Conservation (phyloP, 1,140 invertebrate genomes). For the Drosophila mauritiana region DNA sequence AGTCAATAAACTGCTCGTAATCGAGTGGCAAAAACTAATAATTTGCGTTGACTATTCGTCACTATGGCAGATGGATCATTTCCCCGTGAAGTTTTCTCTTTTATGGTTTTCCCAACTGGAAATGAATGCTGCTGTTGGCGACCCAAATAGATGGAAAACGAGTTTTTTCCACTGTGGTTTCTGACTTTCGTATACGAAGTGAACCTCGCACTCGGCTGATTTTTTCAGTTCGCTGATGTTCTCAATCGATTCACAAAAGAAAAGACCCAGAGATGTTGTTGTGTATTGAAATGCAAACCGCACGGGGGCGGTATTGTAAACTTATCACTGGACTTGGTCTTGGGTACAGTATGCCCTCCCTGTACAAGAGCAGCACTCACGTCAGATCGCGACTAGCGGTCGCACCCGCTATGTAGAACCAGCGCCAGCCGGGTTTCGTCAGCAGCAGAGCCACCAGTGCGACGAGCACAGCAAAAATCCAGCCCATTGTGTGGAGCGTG, state of each 20-base stretch:
- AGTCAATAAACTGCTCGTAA: conserved; percentile 62
- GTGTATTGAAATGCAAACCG: conserved; percentile 70
- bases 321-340: conserved; percentile 37
- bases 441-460: conserved; percentile 64
- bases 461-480: conserved; percentile 69
- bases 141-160: conserved; percentile 65
- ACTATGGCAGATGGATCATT: conserved; percentile 1
- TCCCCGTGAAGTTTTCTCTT: conserved; percentile 50
- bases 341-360: conserved; percentile 3
- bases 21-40: conserved; percentile 15
- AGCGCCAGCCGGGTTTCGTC: conserved; percentile 86
- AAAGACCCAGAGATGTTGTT: conserved; percentile 50
- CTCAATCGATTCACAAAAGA: conserved; percentile 68
- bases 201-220: conserved; percentile 36
- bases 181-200: conserved; percentile 60
- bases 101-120: conserved; percentile 33
- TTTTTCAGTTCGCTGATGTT: conserved; percentile 37
- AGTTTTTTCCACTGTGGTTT: conserved; percentile 51
- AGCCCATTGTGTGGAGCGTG: conserved; percentile 74
- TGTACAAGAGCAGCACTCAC: conserved; percentile 41
- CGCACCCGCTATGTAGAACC: conserved; percentile 89
- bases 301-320: conserved; percentile 72
- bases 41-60: conserved; percentile 1
- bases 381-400: conserved; percentile 90
- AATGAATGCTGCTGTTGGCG: conserved; percentile 47